Base-by-base conservation (phyloP, 2,113 vertebrate genomes). In the Muscicapa adusta region DNA sequence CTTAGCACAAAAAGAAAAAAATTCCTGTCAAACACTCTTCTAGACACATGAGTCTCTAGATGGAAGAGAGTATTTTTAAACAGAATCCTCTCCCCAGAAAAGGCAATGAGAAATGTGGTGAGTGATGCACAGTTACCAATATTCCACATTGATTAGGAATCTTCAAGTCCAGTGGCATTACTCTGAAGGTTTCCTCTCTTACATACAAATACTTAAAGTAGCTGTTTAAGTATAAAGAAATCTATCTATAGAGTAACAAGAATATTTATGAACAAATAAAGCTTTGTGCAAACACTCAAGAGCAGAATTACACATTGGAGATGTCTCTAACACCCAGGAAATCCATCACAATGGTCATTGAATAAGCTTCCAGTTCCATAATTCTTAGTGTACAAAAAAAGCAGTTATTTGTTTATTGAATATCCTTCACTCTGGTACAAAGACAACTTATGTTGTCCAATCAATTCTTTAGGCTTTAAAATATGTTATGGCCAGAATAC, bases 1-100 rank as follows among this genome's bases (percentile, higher is more conserved):
- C 85, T 72, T 82, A 81, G 81, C 33, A 88, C 36, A 61, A 38
- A 73, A 34, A 29, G 36, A 78, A 77, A 81, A 65, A 58, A 48
- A 62, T 11, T 8, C 14, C 85, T 83, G 86, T 93, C 95, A 97
- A 93, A 96, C 73, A 82, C 56, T 85, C 51, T 74, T 94, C 72
- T 60, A 89, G 79, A 90, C 45, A 88, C 58, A 66, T 7, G 36
- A 93, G 54, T 43, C 72, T 89, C 65, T 65, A 79, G 47, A 72
- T 82, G 18, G 73, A 88, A 80, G 73, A 65, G 17, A 81, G 34
- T 17, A 48, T 95, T 95, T 93, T 67, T 70, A 85, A 93, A 80
- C 3, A 1, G 90, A 91, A 86, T 65, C 51, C 51, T 93, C 62
- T 62, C 23, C 83, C 58, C 24, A 74, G 68, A 66, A 91, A 82